These are phyloP conservation scores for Neoascia interrupta DNA, from an alignment of 2,888 invertebrate genomes.

Conservation along the genomic window DNA sequence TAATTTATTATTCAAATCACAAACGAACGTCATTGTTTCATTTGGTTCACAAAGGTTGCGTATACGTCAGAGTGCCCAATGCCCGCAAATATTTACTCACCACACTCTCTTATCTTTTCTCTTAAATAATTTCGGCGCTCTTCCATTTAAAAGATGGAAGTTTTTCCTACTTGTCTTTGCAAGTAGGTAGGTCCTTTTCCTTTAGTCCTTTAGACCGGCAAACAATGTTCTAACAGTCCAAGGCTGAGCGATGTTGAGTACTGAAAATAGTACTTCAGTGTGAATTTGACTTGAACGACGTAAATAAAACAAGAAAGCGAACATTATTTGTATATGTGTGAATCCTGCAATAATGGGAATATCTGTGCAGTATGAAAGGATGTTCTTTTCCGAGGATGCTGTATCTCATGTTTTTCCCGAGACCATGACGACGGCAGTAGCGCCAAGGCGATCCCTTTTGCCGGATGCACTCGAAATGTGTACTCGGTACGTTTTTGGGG, in stretches of 20 bases:
- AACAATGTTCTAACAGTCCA: slow-evolving; percentile 53
- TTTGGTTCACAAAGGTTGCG: slow-evolving; percentile 15
- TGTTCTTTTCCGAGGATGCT: not conserved
- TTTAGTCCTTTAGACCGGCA: slow-evolving; percentile 57
- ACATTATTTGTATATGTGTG: not conserved
- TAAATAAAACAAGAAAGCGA: slow-evolving; percentile 13
- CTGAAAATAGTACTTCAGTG: slow-evolving; percentile 36
- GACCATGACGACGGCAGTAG: slow-evolving; percentile 9
- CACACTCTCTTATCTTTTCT: slow-evolving; percentile 35
- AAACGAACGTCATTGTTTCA: not conserved
- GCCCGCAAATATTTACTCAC: slow-evolving; percentile 33
- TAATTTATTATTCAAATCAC: slow-evolving; percentile 50
- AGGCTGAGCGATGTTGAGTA: slow-evolving; percentile 56
- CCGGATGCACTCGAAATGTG: slow-evolving; percentile 34
- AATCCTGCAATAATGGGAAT: slow-evolving; percentile 2
- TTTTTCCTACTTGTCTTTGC: slow-evolving; percentile 27
- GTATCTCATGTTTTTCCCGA: not conserved
- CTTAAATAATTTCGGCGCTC: slow-evolving; percentile 11
- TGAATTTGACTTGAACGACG: slow-evolving; percentile 31
- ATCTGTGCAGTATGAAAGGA: not conserved
- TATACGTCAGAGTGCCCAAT: slow-evolving; percentile 43
- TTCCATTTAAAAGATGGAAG: slow-evolving; percentile 43
- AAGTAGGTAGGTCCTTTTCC: too few species aligned
- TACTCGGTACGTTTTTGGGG: slow-evolving; percentile 1
- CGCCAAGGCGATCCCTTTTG: slow-evolving; percentile 16